phyloP scores from a whole-genome alignment of 2,797 vertebrate genomes.

The Pseudomugil gertrudae region DNA sequence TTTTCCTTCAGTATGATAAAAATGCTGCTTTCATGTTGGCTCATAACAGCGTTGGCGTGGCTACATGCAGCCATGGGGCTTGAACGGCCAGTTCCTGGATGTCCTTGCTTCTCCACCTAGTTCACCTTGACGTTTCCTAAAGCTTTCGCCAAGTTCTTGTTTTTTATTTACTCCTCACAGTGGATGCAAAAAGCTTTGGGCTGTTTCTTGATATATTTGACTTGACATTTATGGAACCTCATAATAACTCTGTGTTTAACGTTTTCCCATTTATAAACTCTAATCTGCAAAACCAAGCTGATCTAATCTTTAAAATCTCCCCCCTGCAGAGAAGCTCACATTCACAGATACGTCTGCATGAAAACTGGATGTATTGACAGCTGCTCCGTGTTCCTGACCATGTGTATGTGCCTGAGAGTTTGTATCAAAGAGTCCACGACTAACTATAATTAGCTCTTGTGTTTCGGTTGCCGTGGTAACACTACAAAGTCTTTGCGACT shows the following conservation, averaged over 20 bases:
- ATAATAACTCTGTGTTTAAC: background rate
- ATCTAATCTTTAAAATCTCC: background rate
- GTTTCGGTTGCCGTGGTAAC: conserved; percentile 76
- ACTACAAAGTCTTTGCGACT: conserved; percentile 47
- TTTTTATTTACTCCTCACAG: background rate
- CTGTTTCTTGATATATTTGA: background rate
- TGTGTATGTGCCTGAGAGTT: conserved; percentile 39
- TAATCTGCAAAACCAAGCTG: background rate
- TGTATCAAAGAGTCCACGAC: conserved; percentile 57
- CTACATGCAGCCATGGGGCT: no score
- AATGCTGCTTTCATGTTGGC: background rate
- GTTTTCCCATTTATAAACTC: background rate
- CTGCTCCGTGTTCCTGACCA: conserved; percentile 42
- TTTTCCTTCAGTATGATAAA: background rate
- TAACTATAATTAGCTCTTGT: conserved; percentile 75
- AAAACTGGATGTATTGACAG: conserved; percentile 29
- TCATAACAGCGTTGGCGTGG: no score
- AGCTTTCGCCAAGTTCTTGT: background rate
- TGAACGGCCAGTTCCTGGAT: no score
- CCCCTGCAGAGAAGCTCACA: background rate
- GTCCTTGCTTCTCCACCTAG: no score
- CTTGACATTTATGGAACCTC: background rate
- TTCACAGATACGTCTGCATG: background rate
- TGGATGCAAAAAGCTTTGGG: background rate
- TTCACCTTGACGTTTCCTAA: no score